Conservation (phyloP, 2,797 vertebrate species). For the Rhinella marina region DNA sequence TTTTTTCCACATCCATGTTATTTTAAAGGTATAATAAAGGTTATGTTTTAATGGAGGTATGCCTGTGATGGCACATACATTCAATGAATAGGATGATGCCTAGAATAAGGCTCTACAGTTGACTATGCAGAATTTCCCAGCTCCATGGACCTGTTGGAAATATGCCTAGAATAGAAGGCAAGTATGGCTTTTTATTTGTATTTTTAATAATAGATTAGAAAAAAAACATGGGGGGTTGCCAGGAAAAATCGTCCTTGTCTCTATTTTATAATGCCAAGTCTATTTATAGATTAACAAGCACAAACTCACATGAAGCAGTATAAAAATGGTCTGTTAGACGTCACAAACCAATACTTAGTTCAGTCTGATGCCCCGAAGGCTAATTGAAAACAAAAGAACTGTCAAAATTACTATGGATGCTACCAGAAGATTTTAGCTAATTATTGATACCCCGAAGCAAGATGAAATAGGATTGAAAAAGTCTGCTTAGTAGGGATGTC, state of each 20-base stretch:
- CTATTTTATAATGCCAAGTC: background rate
- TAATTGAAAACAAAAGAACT: slow-evolving; percentile 59
- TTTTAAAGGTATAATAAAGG: too few relatives aligned
- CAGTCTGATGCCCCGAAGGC: slow-evolving; percentile 41
- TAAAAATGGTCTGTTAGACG: background rate
- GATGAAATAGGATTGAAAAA: slow-evolving; percentile 42
- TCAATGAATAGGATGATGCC: too few relatives aligned
- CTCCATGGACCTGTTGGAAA: too few relatives aligned
- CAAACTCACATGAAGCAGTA: slow-evolving; percentile 4
- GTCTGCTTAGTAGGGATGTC: slow-evolving; percentile 42
- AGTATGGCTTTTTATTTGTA: too few relatives aligned
- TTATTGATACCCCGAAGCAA: slow-evolving; percentile 54
- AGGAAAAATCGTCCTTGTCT: too few relatives aligned
- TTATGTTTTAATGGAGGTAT: too few relatives aligned
- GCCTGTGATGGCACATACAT: too few relatives aligned
- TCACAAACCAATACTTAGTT: slow-evolving; percentile 35
- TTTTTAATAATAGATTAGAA: background rate
- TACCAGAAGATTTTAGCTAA: slow-evolving; percentile 55
- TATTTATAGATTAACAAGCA: background rate
- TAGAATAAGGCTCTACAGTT: too few relatives aligned
- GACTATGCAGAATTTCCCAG: too few relatives aligned
- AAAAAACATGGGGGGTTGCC: background rate
- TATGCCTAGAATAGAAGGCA: too few relatives aligned
- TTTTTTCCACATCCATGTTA: too few relatives aligned
- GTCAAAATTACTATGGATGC: slow-evolving; percentile 47